These are phyloP conservation scores for Arenaria interpres DNA, from an alignment of 2,113 vertebrate species.

Conservation along the genomic window DNA sequence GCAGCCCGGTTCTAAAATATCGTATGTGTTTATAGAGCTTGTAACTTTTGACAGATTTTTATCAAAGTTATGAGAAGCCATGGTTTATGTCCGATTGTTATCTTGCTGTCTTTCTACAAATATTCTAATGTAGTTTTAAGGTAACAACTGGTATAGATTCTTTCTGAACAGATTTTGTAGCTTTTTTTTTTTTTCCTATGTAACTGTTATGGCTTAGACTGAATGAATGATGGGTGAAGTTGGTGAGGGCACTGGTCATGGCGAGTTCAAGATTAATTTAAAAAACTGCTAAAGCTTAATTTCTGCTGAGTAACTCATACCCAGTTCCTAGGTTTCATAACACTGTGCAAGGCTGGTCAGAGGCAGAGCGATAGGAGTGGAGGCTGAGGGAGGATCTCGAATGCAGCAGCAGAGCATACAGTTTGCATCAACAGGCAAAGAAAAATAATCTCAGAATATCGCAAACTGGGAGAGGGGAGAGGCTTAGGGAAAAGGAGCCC, in stretches of 20 bases:
- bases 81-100: not conserved
- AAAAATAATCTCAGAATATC: not conserved
- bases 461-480: not conserved
- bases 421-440: not conserved
- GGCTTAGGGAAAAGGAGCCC: not conserved
- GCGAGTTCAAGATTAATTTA: not conserved
- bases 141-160: not conserved
- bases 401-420: accelerated
- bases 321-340: not conserved
- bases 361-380: not conserved
- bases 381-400: not conserved
- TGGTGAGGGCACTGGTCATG: not conserved
- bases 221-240: not conserved
- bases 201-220: not conserved
- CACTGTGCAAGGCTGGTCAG: not conserved
- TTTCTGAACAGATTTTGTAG: not conserved
- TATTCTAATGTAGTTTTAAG: not conserved
- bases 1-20: not conserved
- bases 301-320: not conserved
- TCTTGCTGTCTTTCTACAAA: not conserved
- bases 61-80: not conserved
- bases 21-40: not conserved
- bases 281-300: not conserved
- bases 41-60: not conserved
- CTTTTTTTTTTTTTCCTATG: not conserved